Evolutionary conservation across 2,113 vertebrate genomes (phyloP).

Genomic region (Phyllostomus hastatus): DNA sequence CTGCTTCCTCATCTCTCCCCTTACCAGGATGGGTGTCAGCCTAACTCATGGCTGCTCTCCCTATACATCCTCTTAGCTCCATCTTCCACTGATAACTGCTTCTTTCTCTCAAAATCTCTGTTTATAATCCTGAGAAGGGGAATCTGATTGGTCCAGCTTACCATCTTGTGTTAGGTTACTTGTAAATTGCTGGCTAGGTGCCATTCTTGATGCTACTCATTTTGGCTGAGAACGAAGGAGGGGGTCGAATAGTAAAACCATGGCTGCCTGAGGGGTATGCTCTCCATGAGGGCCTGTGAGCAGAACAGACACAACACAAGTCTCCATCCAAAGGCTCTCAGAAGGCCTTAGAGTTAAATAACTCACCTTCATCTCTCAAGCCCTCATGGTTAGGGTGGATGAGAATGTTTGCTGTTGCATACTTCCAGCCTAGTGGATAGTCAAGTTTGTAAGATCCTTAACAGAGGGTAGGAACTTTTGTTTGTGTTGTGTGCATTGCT

Average conservation of each 20-base stretch:
- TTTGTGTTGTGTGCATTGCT: neutral
- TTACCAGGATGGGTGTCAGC: neutral
- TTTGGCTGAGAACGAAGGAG: neutral
- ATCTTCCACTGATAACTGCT: neutral
- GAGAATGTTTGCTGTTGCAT: neutral
- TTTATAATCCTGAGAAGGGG: neutral
- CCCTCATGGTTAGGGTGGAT: neutral
- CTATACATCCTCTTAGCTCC: neutral
- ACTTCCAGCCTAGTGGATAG: neutral
- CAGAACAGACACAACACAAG: too few species aligned
- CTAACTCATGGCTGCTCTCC: neutral
- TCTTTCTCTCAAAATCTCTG: neutral
- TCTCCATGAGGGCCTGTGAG: neutral
- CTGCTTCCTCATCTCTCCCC: neutral
- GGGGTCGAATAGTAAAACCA: neutral
- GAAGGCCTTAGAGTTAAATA: neutral
- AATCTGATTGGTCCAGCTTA: neutral
- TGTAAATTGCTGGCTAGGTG: neutral
- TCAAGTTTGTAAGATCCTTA: neutral
- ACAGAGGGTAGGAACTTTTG: neutral
- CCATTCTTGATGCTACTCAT: neutral
- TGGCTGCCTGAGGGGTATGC: neutral
- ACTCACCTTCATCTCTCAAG: neutral
- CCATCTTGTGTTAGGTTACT: neutral
- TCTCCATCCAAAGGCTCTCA: neutral